A percentile compares a stretch with the other conserved stretches of the same genome.
phyloP scores from a whole-genome alignment of 2,888 invertebrate genomes.

The Cosmia trapezina region DNA sequence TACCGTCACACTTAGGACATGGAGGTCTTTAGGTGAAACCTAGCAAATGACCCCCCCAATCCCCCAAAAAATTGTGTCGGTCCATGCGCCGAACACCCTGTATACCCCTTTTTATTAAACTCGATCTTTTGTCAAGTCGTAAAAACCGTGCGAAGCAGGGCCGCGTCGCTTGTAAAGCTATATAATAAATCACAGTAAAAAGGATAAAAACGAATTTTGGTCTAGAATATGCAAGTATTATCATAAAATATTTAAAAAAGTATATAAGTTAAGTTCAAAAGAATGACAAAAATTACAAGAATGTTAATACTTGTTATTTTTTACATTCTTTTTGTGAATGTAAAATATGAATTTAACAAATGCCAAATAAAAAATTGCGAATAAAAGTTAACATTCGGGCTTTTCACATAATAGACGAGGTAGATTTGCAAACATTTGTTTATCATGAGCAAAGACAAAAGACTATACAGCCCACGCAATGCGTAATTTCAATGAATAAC shows the following conservation, averaged over 20 bases:
- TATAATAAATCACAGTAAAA: background rate
- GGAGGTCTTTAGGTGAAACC: too few relatives aligned
- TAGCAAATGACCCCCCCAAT: too few relatives aligned
- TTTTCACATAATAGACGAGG: slow-evolving; percentile 29
- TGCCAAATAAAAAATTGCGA: background rate
- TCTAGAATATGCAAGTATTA: background rate
- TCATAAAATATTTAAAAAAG: background rate
- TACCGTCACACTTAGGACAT: too few relatives aligned
- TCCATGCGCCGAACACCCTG: too few relatives aligned
- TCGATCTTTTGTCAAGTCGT: background rate
- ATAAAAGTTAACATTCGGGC: slow-evolving; percentile 4
- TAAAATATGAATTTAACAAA: background rate
- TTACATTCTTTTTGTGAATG: too few relatives aligned
- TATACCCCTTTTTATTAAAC: too few relatives aligned
- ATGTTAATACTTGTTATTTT: too few relatives aligned
- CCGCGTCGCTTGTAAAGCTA: background rate
- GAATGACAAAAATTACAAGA: too few relatives aligned
- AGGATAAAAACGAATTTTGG: background rate
- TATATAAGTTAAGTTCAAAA: too few relatives aligned
- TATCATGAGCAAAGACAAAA: slow-evolving; percentile 43
- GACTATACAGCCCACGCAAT: slow-evolving; percentile 50
- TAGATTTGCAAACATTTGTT: slow-evolving; percentile 48
- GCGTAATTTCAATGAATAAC: slow-evolving; percentile 44
- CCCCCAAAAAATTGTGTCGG: too few relatives aligned
- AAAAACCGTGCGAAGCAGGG: background rate